A percentile compares a stretch with the other conserved stretches of the same genome.
These are phyloP conservation scores for Drosophila dunni DNA, from an alignment of 1,140 invertebrate species.

Conservation along the genomic window DNA sequence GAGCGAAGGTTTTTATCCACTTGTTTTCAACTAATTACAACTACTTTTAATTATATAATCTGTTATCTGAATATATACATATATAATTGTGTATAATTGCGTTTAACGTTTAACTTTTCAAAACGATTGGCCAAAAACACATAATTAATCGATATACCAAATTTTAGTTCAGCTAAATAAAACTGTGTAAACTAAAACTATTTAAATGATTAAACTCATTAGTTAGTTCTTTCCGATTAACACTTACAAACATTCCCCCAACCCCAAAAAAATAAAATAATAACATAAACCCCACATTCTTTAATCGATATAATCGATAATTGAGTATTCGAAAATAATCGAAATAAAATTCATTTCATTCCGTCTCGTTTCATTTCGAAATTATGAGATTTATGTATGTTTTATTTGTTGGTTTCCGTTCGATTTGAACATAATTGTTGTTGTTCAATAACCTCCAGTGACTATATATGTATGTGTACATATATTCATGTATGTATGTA, in stretches of 20 bases:
- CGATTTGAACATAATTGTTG: conserved; percentile 75
- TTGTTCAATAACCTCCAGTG: conserved; percentile 57
- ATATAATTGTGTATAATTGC: conserved; percentile 64
- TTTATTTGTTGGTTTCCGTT: conserved; percentile 70
- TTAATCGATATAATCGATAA: conserved; percentile 7
- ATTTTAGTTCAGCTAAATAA: conserved; percentile 39
- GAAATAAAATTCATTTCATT: conserved; percentile 21
- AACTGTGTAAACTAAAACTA: conserved; percentile 30
- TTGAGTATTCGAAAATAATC: conserved; percentile 3
- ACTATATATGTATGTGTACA: conserved; percentile 47
- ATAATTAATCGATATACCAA: conserved; percentile 29
- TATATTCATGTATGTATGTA: conserved; percentile 26
- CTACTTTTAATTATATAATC: conserved; percentile 81
- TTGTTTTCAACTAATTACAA: conserved; percentile 84
- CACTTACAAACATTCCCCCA: background rate
- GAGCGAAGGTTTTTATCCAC: conserved; percentile 94
- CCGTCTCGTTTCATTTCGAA: conserved; percentile 21
- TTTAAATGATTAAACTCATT: conserved; percentile 47
- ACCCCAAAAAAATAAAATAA: background rate
- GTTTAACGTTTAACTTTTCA: conserved; percentile 77
- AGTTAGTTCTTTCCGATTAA: conserved; percentile 58
- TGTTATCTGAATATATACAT: conserved; percentile 38
- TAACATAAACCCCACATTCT: background rate
- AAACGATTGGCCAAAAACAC: conserved; percentile 62
- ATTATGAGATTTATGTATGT: conserved; percentile 17